Conservation (phyloP, 2,113 vertebrate genomes). For the Sinocyclocheilus anshuiensis region DNA sequence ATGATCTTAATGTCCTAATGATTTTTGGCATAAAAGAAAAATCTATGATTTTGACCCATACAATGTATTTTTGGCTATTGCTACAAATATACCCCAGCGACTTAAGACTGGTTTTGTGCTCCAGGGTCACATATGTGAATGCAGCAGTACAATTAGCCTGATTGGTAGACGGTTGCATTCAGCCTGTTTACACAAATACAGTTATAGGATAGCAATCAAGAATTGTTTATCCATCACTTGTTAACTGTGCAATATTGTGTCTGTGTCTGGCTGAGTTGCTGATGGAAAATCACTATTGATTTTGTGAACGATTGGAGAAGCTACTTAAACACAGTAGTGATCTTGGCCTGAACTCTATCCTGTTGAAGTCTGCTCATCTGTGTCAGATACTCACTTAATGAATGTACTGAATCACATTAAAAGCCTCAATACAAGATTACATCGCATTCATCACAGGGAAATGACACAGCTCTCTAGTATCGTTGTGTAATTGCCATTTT, state of each 20-base stretch:
- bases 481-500: background rate
- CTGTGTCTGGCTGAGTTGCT: conserved; percentile 42
- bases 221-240: conserved; percentile 45
- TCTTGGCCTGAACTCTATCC: conserved; percentile 36
- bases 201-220: background rate
- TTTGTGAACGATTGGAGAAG: conserved; percentile 28
- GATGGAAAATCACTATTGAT: conserved; percentile 48
- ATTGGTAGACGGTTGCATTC: background rate
- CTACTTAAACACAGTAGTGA: conserved; percentile 53
- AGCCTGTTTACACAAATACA: background rate
- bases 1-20: too few species aligned
- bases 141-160: background rate
- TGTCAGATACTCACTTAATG: conserved; percentile 39
- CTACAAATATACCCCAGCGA: too few species aligned
- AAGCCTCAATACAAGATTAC: conserved; percentile 9
- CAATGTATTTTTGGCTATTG: too few species aligned
- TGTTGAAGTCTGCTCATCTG: conserved; percentile 39
- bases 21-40: too few species aligned
- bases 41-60: too few species aligned
- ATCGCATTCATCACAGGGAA: background rate
- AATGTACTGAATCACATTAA: conserved; percentile 23
- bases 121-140: too few species aligned
- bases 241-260: conserved; percentile 50
- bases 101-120: too few species aligned
- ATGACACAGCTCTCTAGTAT: background rate